phyloP scores from a whole-genome alignment of 2,797 vertebrate species.

The Muscicapa striata region DNA sequence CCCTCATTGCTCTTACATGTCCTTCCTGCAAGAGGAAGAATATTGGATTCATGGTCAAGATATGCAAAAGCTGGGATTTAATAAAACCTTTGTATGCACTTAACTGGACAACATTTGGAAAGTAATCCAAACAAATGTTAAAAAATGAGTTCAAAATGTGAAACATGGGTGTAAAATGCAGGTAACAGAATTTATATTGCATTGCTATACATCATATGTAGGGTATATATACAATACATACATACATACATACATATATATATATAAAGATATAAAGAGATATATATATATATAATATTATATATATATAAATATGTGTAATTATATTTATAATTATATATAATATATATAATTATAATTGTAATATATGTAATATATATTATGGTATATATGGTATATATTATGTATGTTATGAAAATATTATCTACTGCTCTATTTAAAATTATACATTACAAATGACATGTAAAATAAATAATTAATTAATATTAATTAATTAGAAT shows the following conservation, averaged over 20 bases:
- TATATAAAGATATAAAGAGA: no score
- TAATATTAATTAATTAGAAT: no score
- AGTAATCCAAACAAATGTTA: neutral
- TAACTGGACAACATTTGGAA: neutral
- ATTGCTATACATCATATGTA: neutral
- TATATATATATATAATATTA: no score
- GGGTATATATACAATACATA: neutral
- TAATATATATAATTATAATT: no score
- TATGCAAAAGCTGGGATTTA: neutral
- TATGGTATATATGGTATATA: no score
- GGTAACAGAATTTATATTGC: neutral
- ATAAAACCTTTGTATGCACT: neutral
- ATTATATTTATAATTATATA: no score
- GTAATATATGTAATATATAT: no score
- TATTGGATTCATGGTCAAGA: neutral
- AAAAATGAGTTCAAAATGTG: neutral
- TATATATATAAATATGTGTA: no score
- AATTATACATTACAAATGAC: neutral
- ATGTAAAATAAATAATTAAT: neutral
- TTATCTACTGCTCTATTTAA: accelerated
- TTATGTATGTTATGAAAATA: neutral
- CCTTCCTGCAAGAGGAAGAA: neutral
- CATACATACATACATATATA: no score
- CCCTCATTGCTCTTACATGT: neutral
- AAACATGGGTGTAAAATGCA: neutral